These are phyloP conservation scores for Tychaedon coryphoeus DNA, from an alignment of 2,113 vertebrate genomes.

Conservation along the genomic window DNA sequence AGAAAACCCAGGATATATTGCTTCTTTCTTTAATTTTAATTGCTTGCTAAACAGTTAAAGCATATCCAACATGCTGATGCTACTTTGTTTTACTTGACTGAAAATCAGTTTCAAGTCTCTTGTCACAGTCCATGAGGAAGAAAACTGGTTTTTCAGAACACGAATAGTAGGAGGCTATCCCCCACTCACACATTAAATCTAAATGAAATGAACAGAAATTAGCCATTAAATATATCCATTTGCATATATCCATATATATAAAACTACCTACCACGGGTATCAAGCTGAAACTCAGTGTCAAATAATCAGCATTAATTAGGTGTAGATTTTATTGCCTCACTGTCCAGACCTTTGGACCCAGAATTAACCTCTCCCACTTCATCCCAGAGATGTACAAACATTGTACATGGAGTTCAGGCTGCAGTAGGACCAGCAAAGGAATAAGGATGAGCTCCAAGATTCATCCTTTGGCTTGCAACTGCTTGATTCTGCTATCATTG, in stretches of 20 bases:
- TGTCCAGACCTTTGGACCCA: not conserved
- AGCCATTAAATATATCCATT: not conserved
- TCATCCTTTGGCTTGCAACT: not conserved
- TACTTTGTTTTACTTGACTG: not conserved
- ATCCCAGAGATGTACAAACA: not conserved
- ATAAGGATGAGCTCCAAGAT: not conserved
- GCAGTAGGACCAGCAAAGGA: not conserved
- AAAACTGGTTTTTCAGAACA: not conserved
- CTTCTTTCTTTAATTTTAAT: not conserved
- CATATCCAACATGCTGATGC: not conserved
- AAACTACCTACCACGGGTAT: not conserved
- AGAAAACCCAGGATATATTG: not conserved
- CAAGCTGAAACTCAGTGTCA: not conserved
- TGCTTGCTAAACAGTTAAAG: not conserved
- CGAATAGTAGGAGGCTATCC: not conserved
- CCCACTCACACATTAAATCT: not conserved
- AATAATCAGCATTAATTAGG: not conserved
- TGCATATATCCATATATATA: not conserved
- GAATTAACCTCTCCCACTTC: not conserved
- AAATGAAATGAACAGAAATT: not conserved
- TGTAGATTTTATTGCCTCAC: not conserved
- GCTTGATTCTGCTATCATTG: not conserved
- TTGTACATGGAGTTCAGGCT: accelerated
- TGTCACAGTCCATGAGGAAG: not conserved
- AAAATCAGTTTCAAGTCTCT: not conserved